Base-by-base conservation (phyloP, 2,888 invertebrate species). In the Andrena dorsata region DNA sequence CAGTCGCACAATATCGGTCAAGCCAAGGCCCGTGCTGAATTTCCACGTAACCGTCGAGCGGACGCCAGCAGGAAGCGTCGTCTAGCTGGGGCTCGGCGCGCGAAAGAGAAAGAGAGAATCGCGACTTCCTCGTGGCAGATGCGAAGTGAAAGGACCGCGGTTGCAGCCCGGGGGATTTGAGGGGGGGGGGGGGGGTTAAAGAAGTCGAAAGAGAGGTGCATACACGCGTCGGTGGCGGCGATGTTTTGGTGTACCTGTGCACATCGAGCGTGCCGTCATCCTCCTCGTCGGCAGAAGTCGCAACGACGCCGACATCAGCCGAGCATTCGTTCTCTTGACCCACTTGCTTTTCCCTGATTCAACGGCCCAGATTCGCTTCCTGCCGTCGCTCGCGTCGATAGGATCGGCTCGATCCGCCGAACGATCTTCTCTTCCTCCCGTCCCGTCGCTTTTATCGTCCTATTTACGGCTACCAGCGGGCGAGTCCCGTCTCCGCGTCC, bases 331-430 rank as follows among this genome's bases (percentile, higher is more conserved):
- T 87, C 91, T 89, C 89, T 88, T 92, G 92, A 92, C 92, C 92
- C 90, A 92, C 89, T 92, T 92, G 86, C 89, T 86, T 86, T 86
- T 90, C 86, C 87, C 88, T 84, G 87, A 87, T 90, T 88, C 90
- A 81, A 84, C 89, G 92, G 90, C 92, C 92, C 92, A 92, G 91
- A 92, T 92, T 91, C 84, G 87, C 87, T 90, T 90, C 89, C 88
- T 87, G 84, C 74, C 88, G 69, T 83, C 83, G 80, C 84, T 73
- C 78, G 63, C 83, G 65, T 74, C 79, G 84, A 80, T 73, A 66
- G 88, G 84, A 89, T 89, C 89, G 88, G n/a, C 81, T 74, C 81
- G 81, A 80, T 81, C 64, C 63, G 60, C 64, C 75, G 16, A 35
- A 16, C 74, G 68, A 64, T 75, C 75, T 32, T 28, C 41, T 23